These are phyloP conservation scores for Semotilus atromaculatus DNA, from an alignment of 2,797 vertebrate species.

Conservation along the genomic window DNA sequence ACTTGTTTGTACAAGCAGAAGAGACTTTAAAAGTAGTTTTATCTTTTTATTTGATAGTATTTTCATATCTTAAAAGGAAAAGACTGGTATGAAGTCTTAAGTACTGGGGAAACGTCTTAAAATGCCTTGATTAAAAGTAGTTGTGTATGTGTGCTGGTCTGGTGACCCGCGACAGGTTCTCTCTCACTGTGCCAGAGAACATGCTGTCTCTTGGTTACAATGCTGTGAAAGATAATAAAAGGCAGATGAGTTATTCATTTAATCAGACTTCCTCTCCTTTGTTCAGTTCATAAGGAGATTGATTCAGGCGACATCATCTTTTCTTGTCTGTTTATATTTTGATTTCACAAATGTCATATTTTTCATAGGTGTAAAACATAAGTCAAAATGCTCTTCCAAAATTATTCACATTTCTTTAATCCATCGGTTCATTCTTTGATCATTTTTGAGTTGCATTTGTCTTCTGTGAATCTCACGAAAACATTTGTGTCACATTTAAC, in stretches of 20 bases:
- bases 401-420: neutral
- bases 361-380: no score
- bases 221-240: constrained; percentile 48
- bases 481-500: neutral
- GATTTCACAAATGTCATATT: neutral
- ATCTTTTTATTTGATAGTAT: constrained; percentile 48
- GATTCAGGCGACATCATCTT: neutral
- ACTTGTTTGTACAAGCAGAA: constrained; percentile 49
- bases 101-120: constrained; percentile 13
- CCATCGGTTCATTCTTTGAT: constrained; percentile 1
- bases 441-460: neutral
- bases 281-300: constrained; percentile 16
- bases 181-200: constrained; percentile 18
- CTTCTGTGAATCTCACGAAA: neutral
- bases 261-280: constrained; percentile 30
- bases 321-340: constrained; percentile 12
- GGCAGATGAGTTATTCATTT: constrained; percentile 42
- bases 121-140: constrained; percentile 41
- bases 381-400: neutral
- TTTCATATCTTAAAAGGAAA: constrained; percentile 54
- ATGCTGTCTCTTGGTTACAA: constrained; percentile 14
- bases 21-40: constrained; percentile 40
- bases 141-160: constrained; percentile 33
- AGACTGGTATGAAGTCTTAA: constrained; percentile 14
- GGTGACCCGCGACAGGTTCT: neutral